A percentile compares a stretch with the other conserved stretches of the same genome.
These are phyloP conservation scores for Pteromalus puparum DNA, from an alignment of 1,140 invertebrate species.

Conservation along the genomic window DNA sequence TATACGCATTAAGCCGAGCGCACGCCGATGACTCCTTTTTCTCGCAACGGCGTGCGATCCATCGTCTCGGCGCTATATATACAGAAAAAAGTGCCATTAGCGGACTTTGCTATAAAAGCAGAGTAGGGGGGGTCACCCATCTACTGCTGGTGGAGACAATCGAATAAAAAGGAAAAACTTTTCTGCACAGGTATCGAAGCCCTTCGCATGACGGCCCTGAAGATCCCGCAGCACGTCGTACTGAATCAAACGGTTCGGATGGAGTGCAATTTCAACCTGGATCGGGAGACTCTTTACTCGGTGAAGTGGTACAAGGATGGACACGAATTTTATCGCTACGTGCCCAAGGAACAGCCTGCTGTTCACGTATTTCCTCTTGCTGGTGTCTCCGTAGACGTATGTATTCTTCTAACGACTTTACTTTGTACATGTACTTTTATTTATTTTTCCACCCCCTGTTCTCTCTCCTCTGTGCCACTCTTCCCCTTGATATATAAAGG, in stretches of 20 bases:
- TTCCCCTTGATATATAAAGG: background rate
- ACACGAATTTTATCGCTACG: slow-evolving; percentile 84
- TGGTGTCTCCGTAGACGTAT: slow-evolving; percentile 89
- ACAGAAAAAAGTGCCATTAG: background rate
- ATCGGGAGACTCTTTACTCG: slow-evolving; percentile 83
- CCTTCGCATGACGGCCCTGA: slow-evolving; percentile 80
- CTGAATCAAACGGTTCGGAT: slow-evolving; percentile 81
- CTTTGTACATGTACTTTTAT: background rate
- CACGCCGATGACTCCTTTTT: background rate
- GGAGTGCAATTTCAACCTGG: slow-evolving; percentile 87
- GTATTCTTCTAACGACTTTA: slow-evolving; percentile 67
- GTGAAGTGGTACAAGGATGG: slow-evolving; percentile 89
- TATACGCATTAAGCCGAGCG: background rate
- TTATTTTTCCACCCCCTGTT: background rate
- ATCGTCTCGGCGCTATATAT: background rate
- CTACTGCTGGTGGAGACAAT: background rate
- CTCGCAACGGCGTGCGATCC: background rate
- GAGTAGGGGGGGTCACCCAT: background rate
- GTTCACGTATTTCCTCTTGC: slow-evolving; percentile 84
- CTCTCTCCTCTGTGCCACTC: background rate
- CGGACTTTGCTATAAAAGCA: background rate
- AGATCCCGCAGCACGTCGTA: slow-evolving; percentile 82
- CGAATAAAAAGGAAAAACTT: background rate
- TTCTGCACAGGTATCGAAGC: slow-evolving; percentile 64
- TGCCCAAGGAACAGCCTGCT: slow-evolving; percentile 81